phyloP scores from a whole-genome alignment of 2,797 vertebrate genomes.

The Anabacerthia variegaticeps region DNA sequence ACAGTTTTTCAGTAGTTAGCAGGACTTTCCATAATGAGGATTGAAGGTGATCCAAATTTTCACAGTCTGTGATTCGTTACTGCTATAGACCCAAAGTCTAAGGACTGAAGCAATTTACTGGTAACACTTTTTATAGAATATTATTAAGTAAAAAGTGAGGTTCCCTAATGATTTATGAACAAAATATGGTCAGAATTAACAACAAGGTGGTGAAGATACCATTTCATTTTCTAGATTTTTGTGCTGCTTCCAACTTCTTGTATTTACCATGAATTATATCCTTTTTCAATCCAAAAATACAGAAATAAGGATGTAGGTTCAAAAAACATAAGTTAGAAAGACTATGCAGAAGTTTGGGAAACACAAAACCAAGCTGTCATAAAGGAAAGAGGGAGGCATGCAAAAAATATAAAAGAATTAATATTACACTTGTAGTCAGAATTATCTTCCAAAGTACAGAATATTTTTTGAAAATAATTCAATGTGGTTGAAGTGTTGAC shows the following conservation, averaged over 20 bases:
- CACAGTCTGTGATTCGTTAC: background rate
- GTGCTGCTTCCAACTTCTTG: background rate
- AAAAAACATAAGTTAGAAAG: background rate
- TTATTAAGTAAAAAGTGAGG: background rate
- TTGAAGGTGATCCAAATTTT: background rate
- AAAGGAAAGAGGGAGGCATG: background rate
- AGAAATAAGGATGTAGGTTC: background rate
- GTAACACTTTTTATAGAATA: background rate
- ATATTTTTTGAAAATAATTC: background rate
- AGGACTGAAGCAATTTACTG: background rate
- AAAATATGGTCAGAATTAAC: background rate
- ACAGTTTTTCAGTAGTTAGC: background rate
- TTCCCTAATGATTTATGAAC: background rate
- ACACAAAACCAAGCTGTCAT: background rate
- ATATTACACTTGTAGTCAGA: background rate
- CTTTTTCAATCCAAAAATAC: background rate
- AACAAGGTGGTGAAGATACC: background rate
- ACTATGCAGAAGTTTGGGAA: slow-evolving; percentile 3
- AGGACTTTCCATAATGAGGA: background rate
- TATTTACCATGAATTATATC: background rate
- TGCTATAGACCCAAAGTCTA: background rate
- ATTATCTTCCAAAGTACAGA: background rate
- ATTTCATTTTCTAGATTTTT: background rate
- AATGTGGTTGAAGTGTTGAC: background rate
- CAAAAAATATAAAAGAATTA: background rate